phyloP scores from a whole-genome alignment of 2,113 vertebrate genomes.

The Myrmecophaga tridactyla region DNA sequence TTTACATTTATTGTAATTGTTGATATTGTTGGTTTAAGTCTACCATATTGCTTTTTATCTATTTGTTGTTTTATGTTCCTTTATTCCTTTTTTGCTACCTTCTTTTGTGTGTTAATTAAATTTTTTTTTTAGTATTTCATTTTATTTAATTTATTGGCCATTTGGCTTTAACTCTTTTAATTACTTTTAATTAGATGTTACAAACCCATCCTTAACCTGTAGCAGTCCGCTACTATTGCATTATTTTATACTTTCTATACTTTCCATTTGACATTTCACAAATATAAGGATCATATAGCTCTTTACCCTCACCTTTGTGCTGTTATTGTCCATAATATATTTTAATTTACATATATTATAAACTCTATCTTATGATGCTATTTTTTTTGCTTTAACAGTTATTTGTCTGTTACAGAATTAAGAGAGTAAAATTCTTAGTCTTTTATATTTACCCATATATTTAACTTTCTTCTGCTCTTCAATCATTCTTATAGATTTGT shows the following conservation, averaged over 20 bases:
- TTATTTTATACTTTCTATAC: not conserved
- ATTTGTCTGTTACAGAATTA: not conserved
- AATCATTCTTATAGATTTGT: not conserved
- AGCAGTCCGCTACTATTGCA: not conserved
- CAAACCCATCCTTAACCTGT: not conserved
- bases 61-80: not conserved
- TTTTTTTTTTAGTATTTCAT: not conserved
- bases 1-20: not conserved
- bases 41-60: not conserved
- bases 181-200: not conserved
- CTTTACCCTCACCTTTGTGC: not conserved
- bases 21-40: not conserved
- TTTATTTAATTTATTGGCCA: not conserved
- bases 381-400: slow-evolving; percentile 4
- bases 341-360: not conserved
- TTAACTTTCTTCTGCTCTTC: not conserved
- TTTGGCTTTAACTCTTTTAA: not conserved
- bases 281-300: not conserved
- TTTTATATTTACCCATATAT: not conserved
- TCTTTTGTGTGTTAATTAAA: not conserved
- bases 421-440: not conserved
- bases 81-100: not conserved
- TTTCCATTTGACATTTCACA: not conserved
- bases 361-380: not conserved
- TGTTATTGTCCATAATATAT: not conserved